These are phyloP conservation scores for Meriones psammophilus DNA, from an alignment of 2,797 vertebrate genomes.

Conservation along the genomic window DNA sequence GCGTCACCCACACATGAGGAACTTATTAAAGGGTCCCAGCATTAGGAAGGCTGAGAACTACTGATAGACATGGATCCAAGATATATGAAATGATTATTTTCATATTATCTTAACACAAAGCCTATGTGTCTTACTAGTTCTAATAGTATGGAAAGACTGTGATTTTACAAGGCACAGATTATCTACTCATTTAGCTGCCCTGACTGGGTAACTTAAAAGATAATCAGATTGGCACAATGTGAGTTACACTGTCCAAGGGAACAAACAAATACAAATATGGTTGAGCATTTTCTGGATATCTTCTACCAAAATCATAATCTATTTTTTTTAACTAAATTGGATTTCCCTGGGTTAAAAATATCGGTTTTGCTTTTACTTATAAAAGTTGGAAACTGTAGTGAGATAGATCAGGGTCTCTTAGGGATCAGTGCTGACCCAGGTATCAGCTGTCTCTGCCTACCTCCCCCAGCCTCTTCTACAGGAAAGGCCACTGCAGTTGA, in stretches of 20 bases:
- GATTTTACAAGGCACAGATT: background rate
- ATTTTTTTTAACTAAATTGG: background rate
- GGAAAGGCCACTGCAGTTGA: background rate
- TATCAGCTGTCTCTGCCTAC: background rate
- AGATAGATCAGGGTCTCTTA: background rate
- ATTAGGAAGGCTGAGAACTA: background rate
- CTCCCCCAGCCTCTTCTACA: background rate
- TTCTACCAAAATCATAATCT: background rate
- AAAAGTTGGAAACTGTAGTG: background rate
- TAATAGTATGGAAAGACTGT: background rate
- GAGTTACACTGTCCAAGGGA: background rate
- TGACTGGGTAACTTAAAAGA: background rate
- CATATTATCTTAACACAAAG: background rate
- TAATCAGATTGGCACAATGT: background rate
- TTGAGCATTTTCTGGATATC: background rate
- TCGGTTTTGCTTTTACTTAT: background rate
- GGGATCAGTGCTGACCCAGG: background rate
- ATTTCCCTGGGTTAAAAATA: background rate
- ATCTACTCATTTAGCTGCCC: background rate
- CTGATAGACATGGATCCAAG: background rate
- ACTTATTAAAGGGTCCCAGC: background rate
- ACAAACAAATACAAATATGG: background rate
- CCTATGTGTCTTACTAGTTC: background rate
- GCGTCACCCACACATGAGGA: background rate
- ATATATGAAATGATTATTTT: constrained; percentile 31